Conservation (phyloP, 2,888 invertebrate genomes). For the Agrochola macilenta region DNA sequence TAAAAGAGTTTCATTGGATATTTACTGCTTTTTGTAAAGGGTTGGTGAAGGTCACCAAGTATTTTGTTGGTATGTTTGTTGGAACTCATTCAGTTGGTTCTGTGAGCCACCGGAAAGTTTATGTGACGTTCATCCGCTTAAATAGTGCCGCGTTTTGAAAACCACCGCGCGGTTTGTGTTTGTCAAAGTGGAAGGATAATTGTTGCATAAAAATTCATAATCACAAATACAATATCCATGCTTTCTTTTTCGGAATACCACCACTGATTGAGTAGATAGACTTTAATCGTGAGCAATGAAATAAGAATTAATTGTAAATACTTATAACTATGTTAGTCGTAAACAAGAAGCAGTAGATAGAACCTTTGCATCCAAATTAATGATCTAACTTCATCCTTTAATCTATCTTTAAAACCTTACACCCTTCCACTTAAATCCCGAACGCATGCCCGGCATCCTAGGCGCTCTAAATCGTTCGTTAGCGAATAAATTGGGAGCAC, state of each 20-base stretch:
- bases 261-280: background rate
- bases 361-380: conserved; percentile 4
- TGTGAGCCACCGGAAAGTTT: background rate
- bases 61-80: background rate
- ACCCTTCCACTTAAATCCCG: conserved; percentile 3
- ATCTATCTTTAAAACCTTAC: conserved; percentile 19
- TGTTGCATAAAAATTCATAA: background rate
- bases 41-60: background rate
- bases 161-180: background rate
- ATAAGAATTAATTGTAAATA: no score
- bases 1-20: conserved; percentile 4
- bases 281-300: background rate
- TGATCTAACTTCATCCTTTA: conserved; percentile 10
- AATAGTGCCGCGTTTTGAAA: background rate
- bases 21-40: conserved; percentile 14
- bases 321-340: background rate
- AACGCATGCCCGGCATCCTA: conserved; percentile 25
- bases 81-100: background rate
- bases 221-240: background rate
- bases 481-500: conserved; percentile 49
- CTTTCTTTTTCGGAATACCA: background rate
- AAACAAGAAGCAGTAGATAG: background rate
- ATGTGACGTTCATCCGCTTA: background rate
- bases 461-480: conserved; percentile 51
- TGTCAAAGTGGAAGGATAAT: background rate